A percentile compares a stretch with the other conserved stretches of the same genome.
These are phyloP conservation scores for Paralinhomoeus sp. DNA, from an alignment of 2,888 invertebrate species.

Conservation along the genomic window DNA sequence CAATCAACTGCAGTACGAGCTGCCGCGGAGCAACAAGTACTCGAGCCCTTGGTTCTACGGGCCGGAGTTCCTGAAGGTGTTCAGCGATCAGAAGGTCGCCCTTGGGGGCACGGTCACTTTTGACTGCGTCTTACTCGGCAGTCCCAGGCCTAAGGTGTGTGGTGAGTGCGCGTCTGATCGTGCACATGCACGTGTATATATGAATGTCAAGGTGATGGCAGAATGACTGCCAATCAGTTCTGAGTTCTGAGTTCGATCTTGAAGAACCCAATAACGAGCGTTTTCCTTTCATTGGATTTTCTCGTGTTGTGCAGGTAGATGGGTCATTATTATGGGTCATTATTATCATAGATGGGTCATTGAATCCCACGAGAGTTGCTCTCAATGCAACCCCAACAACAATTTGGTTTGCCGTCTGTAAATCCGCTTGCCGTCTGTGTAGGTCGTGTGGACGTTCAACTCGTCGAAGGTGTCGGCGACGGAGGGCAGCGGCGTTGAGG, in stretches of 20 bases:
- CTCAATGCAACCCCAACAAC: too few species aligned
- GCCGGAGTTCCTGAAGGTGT: constrained; percentile 20
- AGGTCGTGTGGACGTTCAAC: constrained; percentile 26
- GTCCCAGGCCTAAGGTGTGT: constrained; percentile 18
- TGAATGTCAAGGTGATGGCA: background rate
- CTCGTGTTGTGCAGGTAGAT: too few species aligned
- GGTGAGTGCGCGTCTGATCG: background rate
- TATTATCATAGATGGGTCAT: background rate
- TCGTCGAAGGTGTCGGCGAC: constrained; percentile 19
- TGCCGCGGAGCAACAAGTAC: constrained; percentile 23
- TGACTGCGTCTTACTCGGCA: constrained; percentile 21
- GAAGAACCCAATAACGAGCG: constrained; percentile 19
- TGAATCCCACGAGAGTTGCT: constrained; percentile 11
- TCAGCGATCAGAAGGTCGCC: background rate
- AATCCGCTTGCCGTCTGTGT: too few species aligned
- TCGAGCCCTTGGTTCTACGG: constrained; percentile 22
- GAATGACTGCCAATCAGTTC: background rate
- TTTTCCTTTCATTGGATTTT: too few species aligned
- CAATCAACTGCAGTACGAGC: constrained; percentile 22
- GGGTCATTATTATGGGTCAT: too few species aligned
- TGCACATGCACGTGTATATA: background rate
- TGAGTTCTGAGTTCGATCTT: constrained; percentile 22
- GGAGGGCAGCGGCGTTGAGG: constrained; percentile 13
- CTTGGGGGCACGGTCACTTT: constrained; percentile 16
- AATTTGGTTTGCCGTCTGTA: too few species aligned